phyloP scores from a whole-genome alignment of 1,140 invertebrate genomes.

The Drosophila novamexicana region DNA sequence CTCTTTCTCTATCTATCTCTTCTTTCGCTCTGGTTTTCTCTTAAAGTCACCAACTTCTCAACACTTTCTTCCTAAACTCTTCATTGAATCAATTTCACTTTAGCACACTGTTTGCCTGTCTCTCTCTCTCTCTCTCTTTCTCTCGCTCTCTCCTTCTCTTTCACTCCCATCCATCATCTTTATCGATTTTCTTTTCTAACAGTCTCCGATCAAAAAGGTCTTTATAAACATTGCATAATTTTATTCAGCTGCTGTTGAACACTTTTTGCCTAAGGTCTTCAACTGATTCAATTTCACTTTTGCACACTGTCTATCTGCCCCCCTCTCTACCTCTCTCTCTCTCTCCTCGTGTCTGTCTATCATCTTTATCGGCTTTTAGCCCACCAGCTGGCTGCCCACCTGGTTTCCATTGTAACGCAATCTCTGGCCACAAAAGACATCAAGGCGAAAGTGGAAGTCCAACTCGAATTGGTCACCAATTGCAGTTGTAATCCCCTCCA shows the following conservation, averaged over 20 bases:
- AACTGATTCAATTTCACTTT: conserved; percentile 26
- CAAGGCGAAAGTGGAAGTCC: conserved; percentile 65
- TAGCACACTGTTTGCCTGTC: too few species aligned
- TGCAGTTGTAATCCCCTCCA: conserved; percentile 7
- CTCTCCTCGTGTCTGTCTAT: background rate
- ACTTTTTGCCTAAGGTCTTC: background rate
- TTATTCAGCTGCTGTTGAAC: background rate
- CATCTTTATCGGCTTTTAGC: conserved; percentile 28
- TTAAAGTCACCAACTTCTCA: too few species aligned
- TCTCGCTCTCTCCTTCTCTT: background rate
- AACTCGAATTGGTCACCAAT: conserved; percentile 47
- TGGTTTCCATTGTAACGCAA: conserved; percentile 46
- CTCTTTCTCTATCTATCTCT: background rate
- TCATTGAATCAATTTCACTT: too few species aligned
- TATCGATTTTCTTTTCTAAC: background rate
- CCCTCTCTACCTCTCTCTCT: background rate
- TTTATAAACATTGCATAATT: conserved; percentile 18
- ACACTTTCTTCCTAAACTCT: too few species aligned
- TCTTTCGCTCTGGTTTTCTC: too few species aligned
- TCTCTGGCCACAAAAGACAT: conserved; percentile 41
- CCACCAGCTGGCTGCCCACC: conserved; percentile 53
- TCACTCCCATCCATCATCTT: too few species aligned
- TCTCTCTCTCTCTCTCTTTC: background rate
- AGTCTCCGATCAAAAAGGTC: background rate
- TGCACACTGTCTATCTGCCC: background rate